Conservation (phyloP, 2,113 vertebrate genomes). For the Phyllopteryx taeniolatus region DNA sequence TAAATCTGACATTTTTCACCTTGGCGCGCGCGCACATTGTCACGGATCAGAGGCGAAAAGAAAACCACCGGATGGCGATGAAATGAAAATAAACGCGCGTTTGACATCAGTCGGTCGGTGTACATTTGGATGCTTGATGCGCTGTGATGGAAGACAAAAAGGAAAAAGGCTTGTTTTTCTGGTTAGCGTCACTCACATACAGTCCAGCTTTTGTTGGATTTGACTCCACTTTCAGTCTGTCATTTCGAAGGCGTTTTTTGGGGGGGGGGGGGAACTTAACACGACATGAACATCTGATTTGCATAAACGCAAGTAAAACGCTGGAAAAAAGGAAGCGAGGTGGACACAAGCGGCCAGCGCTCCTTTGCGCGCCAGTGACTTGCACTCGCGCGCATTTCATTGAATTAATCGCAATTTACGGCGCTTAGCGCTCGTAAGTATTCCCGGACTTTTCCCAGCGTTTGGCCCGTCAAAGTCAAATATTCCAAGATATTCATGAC, state of each 20-base stretch:
- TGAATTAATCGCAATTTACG: background rate
- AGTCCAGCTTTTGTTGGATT: too few species aligned
- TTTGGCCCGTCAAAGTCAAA: slow-evolving; percentile 43
- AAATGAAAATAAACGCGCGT: background rate
- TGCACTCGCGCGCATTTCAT: background rate
- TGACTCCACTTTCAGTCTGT: too few species aligned
- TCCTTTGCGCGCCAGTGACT: background rate
- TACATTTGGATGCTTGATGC: background rate
- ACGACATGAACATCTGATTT: too few species aligned
- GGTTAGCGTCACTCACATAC: too few species aligned
- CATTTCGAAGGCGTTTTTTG: too few species aligned
- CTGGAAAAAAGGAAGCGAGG: too few species aligned
- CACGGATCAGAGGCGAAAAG: slow-evolving; percentile 22
- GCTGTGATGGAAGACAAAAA: background rate
- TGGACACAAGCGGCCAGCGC: too few species aligned
- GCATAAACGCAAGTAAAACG: too few species aligned
- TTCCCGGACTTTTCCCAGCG: slow-evolving; percentile 32
- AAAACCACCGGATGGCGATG: background rate
- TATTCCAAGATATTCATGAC: slow-evolving; percentile 62
- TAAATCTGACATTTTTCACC: slow-evolving; percentile 46
- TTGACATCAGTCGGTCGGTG: background rate
- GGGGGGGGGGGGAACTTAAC: too few species aligned
- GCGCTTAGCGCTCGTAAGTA: slow-evolving; percentile 27
- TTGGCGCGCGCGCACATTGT: slow-evolving; percentile 21
- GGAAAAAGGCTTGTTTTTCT: background rate